Evolutionary conservation across 1,140 invertebrate genomes (phyloP).

Genomic region (Dinoponera quadriceps): DNA sequence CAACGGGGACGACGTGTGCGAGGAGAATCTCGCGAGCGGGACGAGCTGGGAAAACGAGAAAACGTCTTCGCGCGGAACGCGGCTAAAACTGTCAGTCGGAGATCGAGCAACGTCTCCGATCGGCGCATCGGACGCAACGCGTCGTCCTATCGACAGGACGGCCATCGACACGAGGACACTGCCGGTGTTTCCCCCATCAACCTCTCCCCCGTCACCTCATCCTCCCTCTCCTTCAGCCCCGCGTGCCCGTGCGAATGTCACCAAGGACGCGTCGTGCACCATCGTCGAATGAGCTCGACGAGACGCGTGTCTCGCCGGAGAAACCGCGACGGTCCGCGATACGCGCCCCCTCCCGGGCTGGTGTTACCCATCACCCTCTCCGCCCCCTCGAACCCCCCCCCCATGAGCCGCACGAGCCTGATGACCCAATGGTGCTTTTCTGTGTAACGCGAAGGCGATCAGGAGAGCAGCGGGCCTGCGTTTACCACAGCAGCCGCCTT

Average conservation of each 20-base stretch:
- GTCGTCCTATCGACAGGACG: constrained; percentile 23
- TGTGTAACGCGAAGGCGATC: constrained; percentile 58
- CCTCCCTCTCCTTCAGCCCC: no score
- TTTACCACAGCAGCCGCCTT: no score
- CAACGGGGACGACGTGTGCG: background rate
- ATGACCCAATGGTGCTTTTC: constrained; percentile 57
- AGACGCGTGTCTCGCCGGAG: constrained; percentile 5
- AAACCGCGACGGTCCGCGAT: background rate
- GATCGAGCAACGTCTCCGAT: constrained; percentile 23
- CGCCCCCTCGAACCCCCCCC: background rate
- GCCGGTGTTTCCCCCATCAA: constrained; percentile 16
- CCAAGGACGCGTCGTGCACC: background rate
- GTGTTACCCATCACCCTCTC: background rate
- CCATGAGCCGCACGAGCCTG: constrained; percentile 26
- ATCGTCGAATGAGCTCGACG: background rate
- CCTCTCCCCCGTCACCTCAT: no score
- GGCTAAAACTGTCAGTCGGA: constrained; percentile 12
- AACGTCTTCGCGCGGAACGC: background rate
- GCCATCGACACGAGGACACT: constrained; percentile 34
- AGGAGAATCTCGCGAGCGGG: constrained; percentile 2
- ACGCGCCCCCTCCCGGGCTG: no score
- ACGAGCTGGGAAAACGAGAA: background rate
- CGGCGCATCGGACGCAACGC: background rate
- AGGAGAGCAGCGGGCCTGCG: constrained; percentile 5
- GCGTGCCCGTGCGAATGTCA: background rate